phyloP scores from a whole-genome alignment of 2,888 invertebrate species.

The Cinara cedri region DNA sequence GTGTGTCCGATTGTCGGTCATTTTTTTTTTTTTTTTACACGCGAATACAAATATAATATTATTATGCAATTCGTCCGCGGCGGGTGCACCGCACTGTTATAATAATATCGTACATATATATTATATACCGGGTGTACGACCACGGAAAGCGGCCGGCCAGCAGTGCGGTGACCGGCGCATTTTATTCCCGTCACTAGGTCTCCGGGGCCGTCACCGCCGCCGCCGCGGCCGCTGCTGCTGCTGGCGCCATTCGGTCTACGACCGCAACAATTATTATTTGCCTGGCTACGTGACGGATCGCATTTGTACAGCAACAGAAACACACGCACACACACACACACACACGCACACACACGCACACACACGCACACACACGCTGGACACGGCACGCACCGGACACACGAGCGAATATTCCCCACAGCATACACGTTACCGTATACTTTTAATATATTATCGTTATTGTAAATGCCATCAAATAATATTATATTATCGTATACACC shows the following conservation, averaged over 20 bases:
- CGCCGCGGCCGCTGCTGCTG: neutral
- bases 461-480: neutral
- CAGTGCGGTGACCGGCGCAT: neutral
- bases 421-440: neutral
- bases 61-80: neutral
- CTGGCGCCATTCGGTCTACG: constrained; percentile 49
- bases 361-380: neutral
- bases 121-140: neutral
- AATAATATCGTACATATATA: no score
- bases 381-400: neutral
- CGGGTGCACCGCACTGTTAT: neutral
- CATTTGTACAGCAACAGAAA: neutral
- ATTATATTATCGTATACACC: no score
- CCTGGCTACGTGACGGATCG: constrained; percentile 9
- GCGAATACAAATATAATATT: neutral
- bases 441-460: neutral
- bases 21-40: neutral
- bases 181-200: constrained; percentile 28
- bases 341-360: constrained; percentile 4
- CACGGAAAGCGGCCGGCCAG: neutral
- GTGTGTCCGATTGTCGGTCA: neutral
- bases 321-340: neutral
- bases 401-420: neutral
- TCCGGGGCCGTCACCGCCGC: neutral
- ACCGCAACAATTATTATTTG: constrained; percentile 36